These are phyloP conservation scores for Argyresthia albistria DNA, from an alignment of 2,888 invertebrate genomes.

Conservation along the genomic window DNA sequence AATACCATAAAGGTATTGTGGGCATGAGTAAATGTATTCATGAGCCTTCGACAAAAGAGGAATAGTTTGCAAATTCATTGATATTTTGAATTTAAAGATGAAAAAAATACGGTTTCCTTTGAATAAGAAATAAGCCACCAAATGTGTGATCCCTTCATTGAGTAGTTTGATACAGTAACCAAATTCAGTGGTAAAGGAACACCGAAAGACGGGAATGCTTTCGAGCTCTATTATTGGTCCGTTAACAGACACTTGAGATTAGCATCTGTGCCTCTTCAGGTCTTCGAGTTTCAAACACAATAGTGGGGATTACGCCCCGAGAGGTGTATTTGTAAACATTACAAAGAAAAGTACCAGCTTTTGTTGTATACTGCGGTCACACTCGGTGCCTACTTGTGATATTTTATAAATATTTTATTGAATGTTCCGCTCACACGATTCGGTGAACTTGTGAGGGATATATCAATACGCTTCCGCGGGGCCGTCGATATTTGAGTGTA, in stretches of 20 bases:
- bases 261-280: conserved; percentile 64
- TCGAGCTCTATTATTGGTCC: conserved; percentile 52
- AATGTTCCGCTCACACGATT: conserved; percentile 53
- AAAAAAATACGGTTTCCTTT: conserved; percentile 53
- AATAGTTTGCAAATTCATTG: neutral
- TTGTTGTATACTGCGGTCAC: conserved; percentile 47
- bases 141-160: conserved; percentile 41
- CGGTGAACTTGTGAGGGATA: conserved; percentile 51
- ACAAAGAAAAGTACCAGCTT: conserved; percentile 44
- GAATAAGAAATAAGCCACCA: conserved; percentile 26
- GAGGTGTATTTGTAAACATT: conserved; percentile 71
- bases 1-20: neutral
- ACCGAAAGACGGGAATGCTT: conserved; percentile 27
- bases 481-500: neutral
- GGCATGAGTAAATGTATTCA: neutral
- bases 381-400: conserved; percentile 47
- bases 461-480: conserved; percentile 19
- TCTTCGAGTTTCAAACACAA: conserved; percentile 61
- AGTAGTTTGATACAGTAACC: conserved; percentile 28
- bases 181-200: conserved; percentile 46
- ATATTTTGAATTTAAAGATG: too few species aligned
- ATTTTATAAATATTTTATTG: conserved; percentile 39
- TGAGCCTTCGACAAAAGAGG: neutral
- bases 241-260: conserved; percentile 73
- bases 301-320: conserved; percentile 56